phyloP scores from a whole-genome alignment of 2,888 invertebrate genomes.

The Graphium colonna region DNA sequence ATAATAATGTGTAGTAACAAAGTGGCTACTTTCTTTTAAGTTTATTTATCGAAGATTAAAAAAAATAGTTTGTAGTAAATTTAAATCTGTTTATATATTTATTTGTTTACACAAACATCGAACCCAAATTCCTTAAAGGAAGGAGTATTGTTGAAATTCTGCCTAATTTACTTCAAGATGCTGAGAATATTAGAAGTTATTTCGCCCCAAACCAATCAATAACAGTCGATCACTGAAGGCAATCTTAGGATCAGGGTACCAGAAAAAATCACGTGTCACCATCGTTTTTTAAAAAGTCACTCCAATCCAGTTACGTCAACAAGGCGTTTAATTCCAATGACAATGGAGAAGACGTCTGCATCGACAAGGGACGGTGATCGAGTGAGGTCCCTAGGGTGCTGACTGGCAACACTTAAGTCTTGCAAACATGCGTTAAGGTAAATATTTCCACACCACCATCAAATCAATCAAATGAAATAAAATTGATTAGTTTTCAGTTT shows the following conservation, averaged over 20 bases:
- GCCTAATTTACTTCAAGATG: neutral
- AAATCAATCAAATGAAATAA: too few species aligned
- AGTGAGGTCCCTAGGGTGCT: conserved; percentile 47
- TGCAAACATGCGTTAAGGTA: conserved; percentile 25
- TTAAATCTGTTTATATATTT: too few species aligned
- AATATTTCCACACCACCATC: too few species aligned
- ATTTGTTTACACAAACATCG: too few species aligned
- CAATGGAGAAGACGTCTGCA: conserved; percentile 32
- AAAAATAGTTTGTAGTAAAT: too few species aligned
- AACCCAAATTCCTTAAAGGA: too few species aligned
- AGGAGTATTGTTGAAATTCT: too few species aligned
- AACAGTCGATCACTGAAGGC: neutral
- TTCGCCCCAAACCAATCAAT: neutral
- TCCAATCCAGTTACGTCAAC: conserved; percentile 42
- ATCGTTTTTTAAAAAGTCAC: conserved; percentile 40
- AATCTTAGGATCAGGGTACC: neutral
- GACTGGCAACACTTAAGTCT: conserved; percentile 26
- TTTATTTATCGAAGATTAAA: too few species aligned
- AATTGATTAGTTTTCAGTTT: too few species aligned
- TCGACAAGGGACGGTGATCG: conserved; percentile 51
- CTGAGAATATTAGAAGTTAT: neutral
- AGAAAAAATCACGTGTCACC: conserved; percentile 11
- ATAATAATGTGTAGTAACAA: too few species aligned
- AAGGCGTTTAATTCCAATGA: conserved; percentile 57
- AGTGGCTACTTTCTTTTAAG: too few species aligned